These are phyloP conservation scores for Drepanosiphum platanoidis DNA, from an alignment of 2,888 invertebrate genomes.

Conservation along the genomic window DNA sequence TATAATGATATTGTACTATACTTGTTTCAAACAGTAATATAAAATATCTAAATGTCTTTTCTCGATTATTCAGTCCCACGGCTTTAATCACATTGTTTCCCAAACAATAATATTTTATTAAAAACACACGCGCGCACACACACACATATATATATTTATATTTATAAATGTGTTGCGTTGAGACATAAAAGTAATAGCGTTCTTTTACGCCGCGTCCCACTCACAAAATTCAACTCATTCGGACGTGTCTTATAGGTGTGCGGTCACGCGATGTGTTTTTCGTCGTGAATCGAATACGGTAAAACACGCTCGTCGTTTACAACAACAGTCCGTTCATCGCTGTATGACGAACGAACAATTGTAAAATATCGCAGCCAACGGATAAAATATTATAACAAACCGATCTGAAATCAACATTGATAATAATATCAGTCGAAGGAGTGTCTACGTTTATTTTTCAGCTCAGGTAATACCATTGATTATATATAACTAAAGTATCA, in stretches of 20 bases:
- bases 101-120: slow-evolving; percentile 6
- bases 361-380: background rate
- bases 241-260: no score
- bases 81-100: background rate
- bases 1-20: background rate
- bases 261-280: background rate
- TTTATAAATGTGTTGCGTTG: background rate
- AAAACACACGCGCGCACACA: background rate
- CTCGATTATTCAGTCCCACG: background rate
- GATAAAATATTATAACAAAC: background rate
- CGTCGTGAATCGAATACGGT: background rate
- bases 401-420: no score
- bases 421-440: no score
- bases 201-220: slow-evolving; percentile 8
- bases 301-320: background rate
- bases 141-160: no score
- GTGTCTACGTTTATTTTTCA: no score
- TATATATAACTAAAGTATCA: no score
- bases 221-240: background rate
- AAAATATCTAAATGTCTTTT: background rate
- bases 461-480: no score
- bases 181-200: slow-evolving; percentile 16
- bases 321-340: background rate
- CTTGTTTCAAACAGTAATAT: background rate
- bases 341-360: background rate